Base-by-base conservation (phyloP, 2,888 invertebrate genomes). In the Caprella mutica region DNA sequence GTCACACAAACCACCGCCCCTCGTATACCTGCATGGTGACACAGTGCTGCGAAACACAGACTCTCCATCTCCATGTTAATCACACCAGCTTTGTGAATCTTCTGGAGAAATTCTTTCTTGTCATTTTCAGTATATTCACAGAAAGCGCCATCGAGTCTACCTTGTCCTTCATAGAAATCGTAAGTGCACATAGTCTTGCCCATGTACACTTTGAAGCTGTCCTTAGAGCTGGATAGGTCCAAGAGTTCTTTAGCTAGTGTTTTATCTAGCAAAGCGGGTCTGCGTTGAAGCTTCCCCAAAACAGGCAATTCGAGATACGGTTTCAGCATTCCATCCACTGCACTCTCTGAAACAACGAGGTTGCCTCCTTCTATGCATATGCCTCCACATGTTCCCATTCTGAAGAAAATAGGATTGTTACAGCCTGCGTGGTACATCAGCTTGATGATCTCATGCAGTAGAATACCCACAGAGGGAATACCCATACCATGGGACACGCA, bases 401-500 rank as follows among this genome's bases (percentile, higher is more conserved):
- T 80, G 76, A 96, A 86, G 78, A 96, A 92, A 56, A 90, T 78
- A 0, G 94, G 92, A 72, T 91, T 89, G 62, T 79, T 80, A 64
- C 82, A 85, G 71, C 81, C 84, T 39, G 97, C 92, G 72, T 92
- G 89, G 73, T 87, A 86, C 85, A 98, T 87, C 68, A 98, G 77
- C 75, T 98, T 98, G 71, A 96, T 90, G 65, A 93, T 78, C 77
- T 98, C 97, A 72, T 96, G 92, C 58, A 98, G 80, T 55, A 97
- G 78, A 67, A 98, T 94, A 52, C 91, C 89, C 55, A 96, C 83
- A 0, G 97, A 97, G 5, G 97, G 93, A 55, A 90, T 86, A 5
- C 97, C 98, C 89, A 98, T 98, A 58, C 97, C 98, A 71, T 98
- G 98, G 5, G 96, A 92, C 56, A 91, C 85, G 9, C 97, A 97